Base-by-base conservation (phyloP, 1,140 invertebrate genomes). In the Rhynchophorus ferrugineus region DNA sequence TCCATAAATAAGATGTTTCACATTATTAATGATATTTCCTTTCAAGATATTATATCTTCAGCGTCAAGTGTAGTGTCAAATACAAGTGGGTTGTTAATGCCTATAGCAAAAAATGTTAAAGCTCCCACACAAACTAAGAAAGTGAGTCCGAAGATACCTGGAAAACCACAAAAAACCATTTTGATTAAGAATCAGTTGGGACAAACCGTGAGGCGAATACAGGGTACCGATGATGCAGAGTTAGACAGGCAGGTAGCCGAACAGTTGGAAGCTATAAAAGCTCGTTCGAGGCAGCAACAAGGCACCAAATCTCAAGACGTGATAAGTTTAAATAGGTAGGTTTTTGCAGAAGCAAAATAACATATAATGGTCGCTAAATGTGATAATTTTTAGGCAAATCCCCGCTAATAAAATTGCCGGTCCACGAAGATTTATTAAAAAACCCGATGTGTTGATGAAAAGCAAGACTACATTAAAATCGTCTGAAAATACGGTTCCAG, bases 121-220 rank as follows among this genome's bases (percentile, higher is more conserved):
- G 17, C 44, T 3, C 18, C 41, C 6, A 29, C 36, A 11, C 44
- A 22, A 8, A 3, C 24, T 3, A 54, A 54, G 21, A 43, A 43
- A 19, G 21, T 14, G 8, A n/a, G 13, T 5, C 24, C 36, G 11
- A 29, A 22, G 17, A n/a, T n/a, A n/a, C 11, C 38, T 3, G 11
- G 22, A 5, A 68, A 72, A 44, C 68, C 74, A 59, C 65, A 71
- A 6, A 75, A 72, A 62, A 69, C 69, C 9, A 44, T 60, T 19
- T 18, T 56, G 29, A 45, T 56, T 14, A 51, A 58, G 19, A 57
- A 58, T 29, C 56, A 58, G 43, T 21, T 47, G 2, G 55, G 55
- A 6, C 55, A 57, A 22, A 57, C 55, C 11, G 55, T 57, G 33
- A 57, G 37, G 24, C 53, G 48, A 44, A 51, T 59, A 18, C 51